These are phyloP conservation scores for Mus minutoides DNA, from an alignment of 2,797 vertebrate species.

Conservation along the genomic window DNA sequence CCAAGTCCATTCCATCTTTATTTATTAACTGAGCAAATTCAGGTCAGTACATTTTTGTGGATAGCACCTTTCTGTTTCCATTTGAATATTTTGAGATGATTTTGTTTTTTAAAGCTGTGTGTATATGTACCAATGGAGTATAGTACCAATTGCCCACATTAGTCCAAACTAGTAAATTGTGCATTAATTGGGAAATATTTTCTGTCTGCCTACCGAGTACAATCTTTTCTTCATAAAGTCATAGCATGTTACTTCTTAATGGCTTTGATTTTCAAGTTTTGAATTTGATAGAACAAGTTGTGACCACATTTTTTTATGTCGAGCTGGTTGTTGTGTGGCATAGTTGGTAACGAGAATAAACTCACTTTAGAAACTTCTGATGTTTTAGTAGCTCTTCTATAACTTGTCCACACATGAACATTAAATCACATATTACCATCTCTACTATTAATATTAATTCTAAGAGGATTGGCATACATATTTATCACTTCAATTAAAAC, in stretches of 20 bases:
- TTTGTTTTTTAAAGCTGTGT: slow-evolving; percentile 53
- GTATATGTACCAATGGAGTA: not conserved
- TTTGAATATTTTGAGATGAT: slow-evolving; percentile 58
- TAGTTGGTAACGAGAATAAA: slow-evolving; percentile 53
- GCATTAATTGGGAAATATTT: slow-evolving; percentile 32
- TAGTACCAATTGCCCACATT: slow-evolving; percentile 31
- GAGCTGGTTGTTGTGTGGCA: not conserved
- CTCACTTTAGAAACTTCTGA: slow-evolving; percentile 9
- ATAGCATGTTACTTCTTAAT: slow-evolving; percentile 43
- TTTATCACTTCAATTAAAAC: not conserved
- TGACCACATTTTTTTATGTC: not conserved
- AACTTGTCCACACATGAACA: not conserved
- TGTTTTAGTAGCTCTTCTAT: slow-evolving; percentile 54
- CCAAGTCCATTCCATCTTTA: slow-evolving; percentile 45
- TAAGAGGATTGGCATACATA: slow-evolving; percentile 42
- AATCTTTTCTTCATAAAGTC: slow-evolving; percentile 2
- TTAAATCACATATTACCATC: slow-evolving; percentile 21
- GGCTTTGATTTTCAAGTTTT: slow-evolving; percentile 40
- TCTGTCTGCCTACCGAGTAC: not conserved
- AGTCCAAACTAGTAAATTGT: slow-evolving; percentile 35
- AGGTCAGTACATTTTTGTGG: slow-evolving; percentile 77
- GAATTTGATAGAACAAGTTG: slow-evolving; percentile 37
- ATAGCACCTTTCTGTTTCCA: not conserved
- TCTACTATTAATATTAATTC: slow-evolving; percentile 28
- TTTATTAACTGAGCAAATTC: slow-evolving; percentile 67